phyloP scores from a whole-genome alignment of 2,113 vertebrate species.

The Colaptes auratus region DNA sequence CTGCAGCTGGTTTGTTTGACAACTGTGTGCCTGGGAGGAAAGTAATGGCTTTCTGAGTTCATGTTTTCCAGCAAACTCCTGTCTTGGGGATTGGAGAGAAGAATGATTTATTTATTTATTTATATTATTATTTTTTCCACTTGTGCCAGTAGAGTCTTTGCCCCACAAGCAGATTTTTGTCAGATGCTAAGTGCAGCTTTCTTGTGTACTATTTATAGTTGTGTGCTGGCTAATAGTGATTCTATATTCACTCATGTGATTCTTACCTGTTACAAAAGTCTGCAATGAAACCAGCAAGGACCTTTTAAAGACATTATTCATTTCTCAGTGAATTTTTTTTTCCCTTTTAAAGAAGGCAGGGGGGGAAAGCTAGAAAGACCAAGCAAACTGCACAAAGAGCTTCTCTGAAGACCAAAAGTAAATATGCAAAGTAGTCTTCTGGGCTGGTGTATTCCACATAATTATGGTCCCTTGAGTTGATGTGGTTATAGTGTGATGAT shows the following conservation, averaged over 20 bases:
- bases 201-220: not conserved
- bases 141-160: not conserved
- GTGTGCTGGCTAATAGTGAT: not conserved
- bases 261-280: not conserved
- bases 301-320: not conserved
- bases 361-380: not conserved
- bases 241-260: not conserved
- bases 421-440: not conserved
- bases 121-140: too few relatives aligned
- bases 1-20: constrained; percentile 11
- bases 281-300: not conserved
- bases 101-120: not conserved
- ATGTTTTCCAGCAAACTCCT: constrained; percentile 12
- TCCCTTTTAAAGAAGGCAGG: not conserved
- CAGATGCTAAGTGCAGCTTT: not conserved
- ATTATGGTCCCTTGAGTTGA: not conserved
- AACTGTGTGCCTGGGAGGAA: not conserved
- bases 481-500: constrained; percentile 23
- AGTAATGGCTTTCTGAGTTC: constrained; percentile 2
- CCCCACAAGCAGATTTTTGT: not conserved
- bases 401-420: not conserved
- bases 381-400: not conserved
- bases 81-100: not conserved
- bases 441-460: not conserved
- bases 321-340: not conserved